Conservation (phyloP, 2,888 invertebrate genomes). For the Cephus pygmeus region DNA sequence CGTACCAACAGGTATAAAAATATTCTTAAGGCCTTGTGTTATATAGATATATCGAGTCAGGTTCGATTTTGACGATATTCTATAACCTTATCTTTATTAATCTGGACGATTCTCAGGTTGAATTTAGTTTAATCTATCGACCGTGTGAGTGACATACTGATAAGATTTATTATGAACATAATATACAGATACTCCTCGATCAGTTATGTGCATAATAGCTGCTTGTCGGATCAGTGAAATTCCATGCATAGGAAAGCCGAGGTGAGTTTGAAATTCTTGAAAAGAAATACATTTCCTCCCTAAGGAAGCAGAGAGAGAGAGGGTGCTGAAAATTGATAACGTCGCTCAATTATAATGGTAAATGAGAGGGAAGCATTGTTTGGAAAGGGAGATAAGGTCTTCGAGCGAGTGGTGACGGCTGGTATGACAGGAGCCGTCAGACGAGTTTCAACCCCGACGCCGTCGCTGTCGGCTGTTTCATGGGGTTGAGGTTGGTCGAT, state of each 20-base stretch:
- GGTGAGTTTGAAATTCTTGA: not conserved
- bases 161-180: not conserved
- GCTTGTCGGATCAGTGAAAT: not conserved
- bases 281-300: not conserved
- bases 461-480: not conserved
- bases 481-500: not conserved
- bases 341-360: not conserved
- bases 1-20: not conserved
- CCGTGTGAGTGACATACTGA: not conserved
- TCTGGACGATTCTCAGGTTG: not conserved
- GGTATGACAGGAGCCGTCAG: not conserved
- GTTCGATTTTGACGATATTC: not conserved
- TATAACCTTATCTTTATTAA: not conserved
- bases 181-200: not conserved
- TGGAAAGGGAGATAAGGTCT: not conserved
- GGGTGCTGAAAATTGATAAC: not conserved
- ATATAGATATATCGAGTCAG: not conserved
- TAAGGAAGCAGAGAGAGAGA: not conserved
- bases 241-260: not conserved
- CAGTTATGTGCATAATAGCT: not conserved
- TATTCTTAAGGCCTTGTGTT: not conserved
- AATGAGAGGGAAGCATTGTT: not conserved
- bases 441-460: not conserved
- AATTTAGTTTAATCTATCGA: not conserved
- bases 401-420: not conserved